phyloP scores from a whole-genome alignment of 2,113 vertebrate species.

The Pachypanchax playfairii region DNA sequence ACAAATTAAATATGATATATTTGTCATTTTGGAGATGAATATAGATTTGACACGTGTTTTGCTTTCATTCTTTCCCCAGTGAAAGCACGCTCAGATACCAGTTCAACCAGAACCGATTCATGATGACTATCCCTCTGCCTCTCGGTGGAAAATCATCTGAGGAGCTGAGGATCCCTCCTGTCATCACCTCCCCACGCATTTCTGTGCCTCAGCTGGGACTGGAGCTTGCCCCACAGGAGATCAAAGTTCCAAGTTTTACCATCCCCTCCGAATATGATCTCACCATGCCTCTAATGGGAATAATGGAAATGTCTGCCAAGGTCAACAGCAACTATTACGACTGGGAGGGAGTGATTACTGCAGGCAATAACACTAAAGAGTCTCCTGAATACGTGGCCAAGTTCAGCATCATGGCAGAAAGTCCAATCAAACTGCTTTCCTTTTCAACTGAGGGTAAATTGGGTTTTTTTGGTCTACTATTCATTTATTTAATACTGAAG shows the following conservation, averaged over 20 bases:
- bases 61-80: constrained; percentile 74
- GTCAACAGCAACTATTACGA: constrained; percentile 90
- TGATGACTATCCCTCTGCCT: constrained; percentile 84
- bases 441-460: constrained; percentile 86
- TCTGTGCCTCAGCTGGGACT: constrained; percentile 78
- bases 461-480: constrained; percentile 1
- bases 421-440: constrained; percentile 81
- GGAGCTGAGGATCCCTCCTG: constrained; percentile 77
- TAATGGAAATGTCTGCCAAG: constrained; percentile 82
- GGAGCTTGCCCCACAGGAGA: constrained; percentile 73
- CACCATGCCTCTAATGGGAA: constrained; percentile 82
- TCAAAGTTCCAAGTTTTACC: constrained; percentile 81
- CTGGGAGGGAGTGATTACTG: constrained; percentile 81
- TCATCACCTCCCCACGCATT: constrained; percentile 77
- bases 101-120: constrained; percentile 81
- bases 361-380: constrained; percentile 80
- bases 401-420: constrained; percentile 78
- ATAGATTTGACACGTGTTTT: constrained; percentile 18
- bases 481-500: not conserved
- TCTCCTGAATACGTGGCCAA: constrained; percentile 65
- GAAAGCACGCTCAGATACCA: constrained; percentile 82
- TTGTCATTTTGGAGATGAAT: no score
- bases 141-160: constrained; percentile 85
- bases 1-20: no score
- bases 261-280: constrained; percentile 82